Percentiles rank a stretch among this genome's conserved stretches.
Evolutionary conservation across 2,113 vertebrate genomes (phyloP).

Genomic region (Chloropsis cyanopogon): DNA sequence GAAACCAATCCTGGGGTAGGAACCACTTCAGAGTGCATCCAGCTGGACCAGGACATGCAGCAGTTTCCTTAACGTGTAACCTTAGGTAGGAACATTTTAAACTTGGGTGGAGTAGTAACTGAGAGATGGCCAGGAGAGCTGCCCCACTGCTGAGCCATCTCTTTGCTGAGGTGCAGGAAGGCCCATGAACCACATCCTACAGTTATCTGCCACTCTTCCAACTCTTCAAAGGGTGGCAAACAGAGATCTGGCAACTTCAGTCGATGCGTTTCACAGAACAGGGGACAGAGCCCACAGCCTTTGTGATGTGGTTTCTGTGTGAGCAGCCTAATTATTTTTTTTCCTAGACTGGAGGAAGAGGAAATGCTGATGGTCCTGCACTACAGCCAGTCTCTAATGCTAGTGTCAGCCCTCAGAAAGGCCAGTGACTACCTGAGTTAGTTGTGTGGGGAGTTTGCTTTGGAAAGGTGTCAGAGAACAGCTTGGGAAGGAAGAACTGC

Average conservation of each 20-base stretch:
- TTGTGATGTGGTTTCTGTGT: neutral
- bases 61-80: neutral
- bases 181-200: neutral
- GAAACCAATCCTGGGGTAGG: neutral
- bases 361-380: neutral
- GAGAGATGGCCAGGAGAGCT: neutral
- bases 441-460: neutral
- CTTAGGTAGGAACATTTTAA: neutral
- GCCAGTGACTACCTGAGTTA: neutral
- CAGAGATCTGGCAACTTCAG: neutral
- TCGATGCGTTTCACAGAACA: neutral
- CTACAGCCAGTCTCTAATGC: neutral
- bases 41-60: neutral
- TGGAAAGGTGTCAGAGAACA: neutral
- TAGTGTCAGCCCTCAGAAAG: neutral
- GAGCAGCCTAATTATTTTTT: constrained; percentile 8
- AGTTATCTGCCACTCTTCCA: neutral
- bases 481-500: neutral
- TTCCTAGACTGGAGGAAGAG: constrained; percentile 36
- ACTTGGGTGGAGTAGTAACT: neutral
- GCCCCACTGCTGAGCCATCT: neutral
- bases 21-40: neutral
- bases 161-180: neutral
- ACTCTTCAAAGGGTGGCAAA: neutral
- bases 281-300: neutral